Evolutionary conservation across 2,797 vertebrate genomes (phyloP).

Genomic region (Notamacropus eugenii): DNA sequence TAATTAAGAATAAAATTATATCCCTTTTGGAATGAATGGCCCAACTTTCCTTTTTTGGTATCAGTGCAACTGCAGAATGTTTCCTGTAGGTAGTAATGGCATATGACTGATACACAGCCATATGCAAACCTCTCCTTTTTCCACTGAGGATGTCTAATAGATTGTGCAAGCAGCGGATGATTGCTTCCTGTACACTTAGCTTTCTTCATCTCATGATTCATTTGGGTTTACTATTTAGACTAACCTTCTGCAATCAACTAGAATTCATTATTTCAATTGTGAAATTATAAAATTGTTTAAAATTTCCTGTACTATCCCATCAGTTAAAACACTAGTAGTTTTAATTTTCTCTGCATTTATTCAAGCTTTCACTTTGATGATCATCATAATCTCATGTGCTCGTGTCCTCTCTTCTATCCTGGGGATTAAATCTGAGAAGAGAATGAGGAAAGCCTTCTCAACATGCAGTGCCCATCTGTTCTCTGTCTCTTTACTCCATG

Average conservation of each 20-base stretch:
- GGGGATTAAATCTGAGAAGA: constrained; percentile 54
- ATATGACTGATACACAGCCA: too few relatives aligned
- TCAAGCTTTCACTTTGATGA: constrained; percentile 66
- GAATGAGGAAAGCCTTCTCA: constrained; percentile 68
- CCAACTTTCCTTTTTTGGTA: too few relatives aligned
- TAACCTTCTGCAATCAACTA: constrained; percentile 71
- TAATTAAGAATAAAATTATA: too few relatives aligned
- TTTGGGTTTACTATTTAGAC: too few relatives aligned
- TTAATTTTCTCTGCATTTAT: constrained; percentile 67
- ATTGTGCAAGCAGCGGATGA: too few relatives aligned
- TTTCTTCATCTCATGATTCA: too few relatives aligned
- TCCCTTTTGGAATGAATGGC: too few relatives aligned
- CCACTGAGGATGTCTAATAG: too few relatives aligned
- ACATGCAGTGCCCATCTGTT: constrained; percentile 69
- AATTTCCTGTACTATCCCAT: constrained; percentile 67
- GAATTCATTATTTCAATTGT: constrained; percentile 76
- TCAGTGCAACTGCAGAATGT: too few relatives aligned
- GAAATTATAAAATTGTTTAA: constrained; percentile 72
- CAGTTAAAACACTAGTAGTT: constrained; percentile 61
- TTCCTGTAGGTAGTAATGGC: too few relatives aligned
- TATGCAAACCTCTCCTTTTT: too few relatives aligned
- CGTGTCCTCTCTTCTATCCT: constrained; percentile 57
- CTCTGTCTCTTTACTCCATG: constrained; percentile 72
- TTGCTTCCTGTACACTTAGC: too few relatives aligned
- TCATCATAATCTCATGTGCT: constrained; percentile 62